Conservation (phyloP, 2,113 vertebrate genomes). For the Danionella cerebrum region DNA sequence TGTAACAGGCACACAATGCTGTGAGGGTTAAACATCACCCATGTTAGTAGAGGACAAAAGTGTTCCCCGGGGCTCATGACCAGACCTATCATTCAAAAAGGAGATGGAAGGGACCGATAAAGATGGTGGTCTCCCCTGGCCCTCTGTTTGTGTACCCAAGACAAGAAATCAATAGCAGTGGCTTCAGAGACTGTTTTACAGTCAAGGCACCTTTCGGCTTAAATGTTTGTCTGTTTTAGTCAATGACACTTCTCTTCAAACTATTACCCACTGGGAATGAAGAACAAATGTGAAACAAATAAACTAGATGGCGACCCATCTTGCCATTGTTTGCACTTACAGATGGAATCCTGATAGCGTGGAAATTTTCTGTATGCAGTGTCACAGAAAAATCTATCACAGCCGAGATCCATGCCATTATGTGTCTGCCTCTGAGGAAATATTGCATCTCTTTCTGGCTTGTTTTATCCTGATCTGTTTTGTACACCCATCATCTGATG, state of each 20-base stretch:
- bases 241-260: constrained; percentile 66
- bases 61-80: constrained; percentile 43
- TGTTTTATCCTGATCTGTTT: constrained; percentile 63
- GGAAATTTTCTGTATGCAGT: constrained; percentile 53
- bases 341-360: constrained; percentile 57
- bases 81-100: constrained; percentile 53
- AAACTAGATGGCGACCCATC: constrained; percentile 49
- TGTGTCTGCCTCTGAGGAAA: constrained; percentile 57
- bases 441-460: constrained; percentile 52
- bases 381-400: constrained; percentile 59
- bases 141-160: constrained; percentile 58
- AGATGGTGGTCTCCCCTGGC: constrained; percentile 52
- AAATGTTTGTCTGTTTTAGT: constrained; percentile 73
- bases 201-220: constrained; percentile 58
- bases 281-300: constrained; percentile 65
- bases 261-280: constrained; percentile 57
- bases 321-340: constrained; percentile 55
- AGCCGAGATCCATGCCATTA: constrained; percentile 54
- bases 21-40: constrained; percentile 41
- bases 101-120: constrained; percentile 62
- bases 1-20: constrained; percentile 47
- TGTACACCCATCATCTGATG: constrained; percentile 47
- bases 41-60: constrained; percentile 47
- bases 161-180: constrained; percentile 65
- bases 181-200: constrained; percentile 66